Conservation (phyloP, 2,888 invertebrate species). For the Lamproptera curius region DNA sequence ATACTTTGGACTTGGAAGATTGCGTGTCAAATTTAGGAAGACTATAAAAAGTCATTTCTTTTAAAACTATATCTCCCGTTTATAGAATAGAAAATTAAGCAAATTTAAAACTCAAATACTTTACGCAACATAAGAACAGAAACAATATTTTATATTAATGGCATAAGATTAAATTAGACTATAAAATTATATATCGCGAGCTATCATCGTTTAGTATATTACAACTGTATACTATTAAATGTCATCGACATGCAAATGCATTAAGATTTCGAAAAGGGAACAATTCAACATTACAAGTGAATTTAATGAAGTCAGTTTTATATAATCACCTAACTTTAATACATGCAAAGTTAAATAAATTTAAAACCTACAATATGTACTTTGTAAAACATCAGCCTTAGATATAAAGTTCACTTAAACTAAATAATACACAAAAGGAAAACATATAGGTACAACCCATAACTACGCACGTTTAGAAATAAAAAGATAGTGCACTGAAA, state of each 20-base stretch:
- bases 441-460: slow-evolving; percentile 9
- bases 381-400: slow-evolving; percentile 54
- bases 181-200: background rate
- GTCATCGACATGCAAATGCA: background rate
- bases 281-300: background rate
- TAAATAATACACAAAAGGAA: slow-evolving; percentile 29
- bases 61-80: too few species aligned
- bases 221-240: background rate
- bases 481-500: too few species aligned
- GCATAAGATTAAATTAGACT: too few species aligned
- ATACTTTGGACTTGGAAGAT: too few species aligned
- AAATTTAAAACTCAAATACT: too few species aligned
- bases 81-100: too few species aligned
- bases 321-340: slow-evolving; percentile 9
- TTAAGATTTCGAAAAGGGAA: background rate
- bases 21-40: too few species aligned
- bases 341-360: slow-evolving; percentile 25
- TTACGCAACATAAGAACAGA: too few species aligned
- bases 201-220: background rate
- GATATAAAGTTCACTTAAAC: slow-evolving; percentile 30
- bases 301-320: background rate
- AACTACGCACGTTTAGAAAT: slow-evolving; percentile 14
- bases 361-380: slow-evolving; percentile 26
- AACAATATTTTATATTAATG: too few species aligned
- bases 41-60: too few species aligned